phyloP scores from a whole-genome alignment of 2,888 invertebrate species.

The Choreutis nemorana region DNA sequence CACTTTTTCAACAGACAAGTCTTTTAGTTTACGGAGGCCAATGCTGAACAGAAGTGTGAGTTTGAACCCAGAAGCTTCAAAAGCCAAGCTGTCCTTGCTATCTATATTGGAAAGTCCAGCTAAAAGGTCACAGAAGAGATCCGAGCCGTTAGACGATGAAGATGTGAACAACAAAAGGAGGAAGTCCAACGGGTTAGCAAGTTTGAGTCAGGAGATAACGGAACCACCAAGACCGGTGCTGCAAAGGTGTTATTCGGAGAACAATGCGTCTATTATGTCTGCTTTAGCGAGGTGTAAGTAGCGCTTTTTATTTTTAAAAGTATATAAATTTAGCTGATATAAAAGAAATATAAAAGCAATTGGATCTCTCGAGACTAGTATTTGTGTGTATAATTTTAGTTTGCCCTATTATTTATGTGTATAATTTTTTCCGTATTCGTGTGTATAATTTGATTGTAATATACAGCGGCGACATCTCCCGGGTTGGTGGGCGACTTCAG shows the following conservation, averaged over 20 bases:
- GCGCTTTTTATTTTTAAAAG: constrained; percentile 1
- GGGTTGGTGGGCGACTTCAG: constrained; percentile 88
- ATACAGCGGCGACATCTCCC: constrained; percentile 71
- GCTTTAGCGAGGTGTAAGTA: constrained; percentile 74
- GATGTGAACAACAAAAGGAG: constrained; percentile 40
- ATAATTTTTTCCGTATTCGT: too few relatives aligned
- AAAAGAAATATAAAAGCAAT: too few relatives aligned
- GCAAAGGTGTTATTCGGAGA: constrained; percentile 76
- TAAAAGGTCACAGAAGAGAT: constrained; percentile 62
- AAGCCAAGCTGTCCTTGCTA: constrained; percentile 28
- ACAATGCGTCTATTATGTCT: constrained; percentile 78
- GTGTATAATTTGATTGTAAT: constrained; percentile 5
- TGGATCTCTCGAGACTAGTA: too few relatives aligned
- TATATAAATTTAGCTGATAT: too few relatives aligned
- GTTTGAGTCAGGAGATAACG: too few relatives aligned
- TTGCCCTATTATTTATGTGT: too few relatives aligned
- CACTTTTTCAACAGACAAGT: constrained; percentile 21
- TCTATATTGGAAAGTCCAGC: constrained; percentile 34
- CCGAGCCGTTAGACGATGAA: constrained; percentile 60
- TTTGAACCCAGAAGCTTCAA: constrained; percentile 30
- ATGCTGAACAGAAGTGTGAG: constrained; percentile 36
- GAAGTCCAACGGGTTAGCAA: constrained; percentile 26
- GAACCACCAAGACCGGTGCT: constrained; percentile 41
- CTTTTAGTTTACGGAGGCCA: constrained; percentile 23
- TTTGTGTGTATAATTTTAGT: too few relatives aligned